These are phyloP conservation scores for Chascanopsetta lugubris DNA, from an alignment of 2,113 vertebrate genomes.

Conservation along the genomic window DNA sequence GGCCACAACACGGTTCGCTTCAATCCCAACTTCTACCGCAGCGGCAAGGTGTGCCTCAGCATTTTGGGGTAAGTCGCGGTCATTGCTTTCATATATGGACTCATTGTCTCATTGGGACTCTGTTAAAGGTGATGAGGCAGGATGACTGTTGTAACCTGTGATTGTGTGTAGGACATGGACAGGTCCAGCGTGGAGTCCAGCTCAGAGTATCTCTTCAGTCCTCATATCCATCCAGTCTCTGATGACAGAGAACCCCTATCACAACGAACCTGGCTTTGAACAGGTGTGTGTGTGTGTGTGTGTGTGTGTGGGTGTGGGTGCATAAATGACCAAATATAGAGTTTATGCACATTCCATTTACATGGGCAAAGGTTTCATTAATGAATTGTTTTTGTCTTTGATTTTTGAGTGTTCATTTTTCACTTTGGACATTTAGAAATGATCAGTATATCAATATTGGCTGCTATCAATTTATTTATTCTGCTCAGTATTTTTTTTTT, in stretches of 20 bases:
- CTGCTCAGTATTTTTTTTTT: too few relatives aligned
- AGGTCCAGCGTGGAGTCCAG: slow-evolving; percentile 97
- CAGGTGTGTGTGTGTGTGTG: slow-evolving; percentile 81
- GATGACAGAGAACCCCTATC: slow-evolving; percentile 99
- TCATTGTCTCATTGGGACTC: background rate
- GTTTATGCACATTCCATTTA: background rate
- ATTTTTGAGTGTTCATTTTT: too few relatives aligned
- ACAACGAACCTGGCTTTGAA: slow-evolving; percentile 98
- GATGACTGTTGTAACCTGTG: background rate
- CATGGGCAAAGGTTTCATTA: too few relatives aligned
- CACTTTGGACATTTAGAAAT: too few relatives aligned
- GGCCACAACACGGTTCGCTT: slow-evolving; percentile 98
- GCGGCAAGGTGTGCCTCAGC: slow-evolving; percentile 98
- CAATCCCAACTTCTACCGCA: slow-evolving; percentile 99
- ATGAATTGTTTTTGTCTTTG: too few relatives aligned
- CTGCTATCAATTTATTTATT: too few relatives aligned
- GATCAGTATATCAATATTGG: too few relatives aligned
- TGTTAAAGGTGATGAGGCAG: background rate
- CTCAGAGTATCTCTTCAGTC: slow-evolving; percentile 98
- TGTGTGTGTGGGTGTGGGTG: too few relatives aligned
- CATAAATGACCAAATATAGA: background rate
- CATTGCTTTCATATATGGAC: background rate
- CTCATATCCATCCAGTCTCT: slow-evolving; percentile 99
- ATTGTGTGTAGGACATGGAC: slow-evolving; percentile 90
- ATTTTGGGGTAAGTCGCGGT: slow-evolving; percentile 90